phyloP scores from a whole-genome alignment of 2,113 vertebrate species.

The Puma concolor region DNA sequence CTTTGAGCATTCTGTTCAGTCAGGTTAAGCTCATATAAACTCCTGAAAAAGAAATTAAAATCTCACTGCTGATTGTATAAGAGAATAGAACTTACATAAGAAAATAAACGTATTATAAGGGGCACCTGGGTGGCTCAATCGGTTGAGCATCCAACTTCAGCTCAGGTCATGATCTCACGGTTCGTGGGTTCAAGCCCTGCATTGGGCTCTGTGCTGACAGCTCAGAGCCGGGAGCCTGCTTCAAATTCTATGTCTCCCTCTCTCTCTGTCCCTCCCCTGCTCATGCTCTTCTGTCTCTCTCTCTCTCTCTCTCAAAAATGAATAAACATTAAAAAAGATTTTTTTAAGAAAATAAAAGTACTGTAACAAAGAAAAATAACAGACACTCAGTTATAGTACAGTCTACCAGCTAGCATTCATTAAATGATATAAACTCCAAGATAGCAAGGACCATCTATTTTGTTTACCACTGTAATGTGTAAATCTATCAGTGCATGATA shows the following conservation, averaged over 20 bases:
- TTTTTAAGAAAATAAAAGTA: not conserved
- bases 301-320: no score
- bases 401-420: not conserved
- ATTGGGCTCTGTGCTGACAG: no score
- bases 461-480: not conserved
- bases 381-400: not conserved
- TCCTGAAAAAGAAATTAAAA: constrained; percentile 11
- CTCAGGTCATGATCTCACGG: no score
- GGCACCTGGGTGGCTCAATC: no score
- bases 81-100: not conserved
- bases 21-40: constrained; percentile 31
- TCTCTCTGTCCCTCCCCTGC: no score
- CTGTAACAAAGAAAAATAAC: not conserved
- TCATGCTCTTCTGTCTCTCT: no score
- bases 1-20: not conserved
- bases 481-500: not conserved
- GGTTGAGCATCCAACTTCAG: no score
- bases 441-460: not conserved
- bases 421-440: not conserved
- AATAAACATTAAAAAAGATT: no score
- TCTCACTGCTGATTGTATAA: not conserved
- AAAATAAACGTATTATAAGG: not conserved
- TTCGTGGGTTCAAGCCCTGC: no score
- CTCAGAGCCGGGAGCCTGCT: no score
- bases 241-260: no score